Evolutionary conservation across 2,797 vertebrate genomes (phyloP).

Genomic region (Cuniculus paca): DNA sequence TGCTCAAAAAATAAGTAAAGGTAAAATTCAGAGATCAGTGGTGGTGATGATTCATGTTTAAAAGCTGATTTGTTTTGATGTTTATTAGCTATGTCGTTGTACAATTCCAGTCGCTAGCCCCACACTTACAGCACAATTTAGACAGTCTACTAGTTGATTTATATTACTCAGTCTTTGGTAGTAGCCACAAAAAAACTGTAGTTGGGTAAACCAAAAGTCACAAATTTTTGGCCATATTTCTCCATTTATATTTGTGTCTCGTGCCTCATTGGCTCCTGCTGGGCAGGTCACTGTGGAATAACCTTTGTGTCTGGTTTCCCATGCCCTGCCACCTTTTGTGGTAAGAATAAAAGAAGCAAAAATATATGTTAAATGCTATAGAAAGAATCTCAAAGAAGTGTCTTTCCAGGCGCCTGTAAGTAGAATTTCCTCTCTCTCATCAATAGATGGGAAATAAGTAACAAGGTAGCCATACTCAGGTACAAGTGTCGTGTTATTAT

Average conservation of each 20-base stretch:
- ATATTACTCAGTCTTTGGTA: neutral
- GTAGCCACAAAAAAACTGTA: neutral
- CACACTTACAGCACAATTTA: neutral
- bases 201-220: neutral
- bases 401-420: neutral
- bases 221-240: neutral
- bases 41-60: neutral
- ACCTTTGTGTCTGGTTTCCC: neutral
- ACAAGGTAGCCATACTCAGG: neutral
- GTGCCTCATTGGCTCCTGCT: neutral
- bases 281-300: neutral
- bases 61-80: conserved; percentile 23
- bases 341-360: conserved; percentile 53
- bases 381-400: conserved; percentile 39
- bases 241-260: conserved; percentile 23
- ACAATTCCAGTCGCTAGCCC: neutral
- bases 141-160: neutral
- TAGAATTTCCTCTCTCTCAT: conserved; percentile 5
- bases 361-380: neutral
- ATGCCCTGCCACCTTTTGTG: neutral
- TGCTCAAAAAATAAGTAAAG: conserved; percentile 99
- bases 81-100: neutral
- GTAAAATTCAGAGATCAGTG: conserved; percentile 85
- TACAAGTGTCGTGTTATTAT: neutral
- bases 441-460: conserved; percentile 15